phyloP scores from a whole-genome alignment of 2,113 vertebrate genomes.

The Phrynocephalus versicolor region DNA sequence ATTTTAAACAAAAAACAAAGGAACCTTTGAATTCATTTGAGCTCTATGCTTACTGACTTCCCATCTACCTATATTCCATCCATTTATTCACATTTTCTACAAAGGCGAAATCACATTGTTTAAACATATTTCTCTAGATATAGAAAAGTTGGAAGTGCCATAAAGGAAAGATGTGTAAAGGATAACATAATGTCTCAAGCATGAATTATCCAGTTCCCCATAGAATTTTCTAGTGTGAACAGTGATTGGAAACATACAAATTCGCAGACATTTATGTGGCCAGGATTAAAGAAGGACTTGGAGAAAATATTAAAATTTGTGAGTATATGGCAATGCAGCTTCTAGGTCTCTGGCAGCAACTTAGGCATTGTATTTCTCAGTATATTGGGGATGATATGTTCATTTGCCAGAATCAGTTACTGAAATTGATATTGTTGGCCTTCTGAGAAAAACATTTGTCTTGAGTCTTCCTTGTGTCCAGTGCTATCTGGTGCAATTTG shows the following conservation, averaged over 20 bases:
- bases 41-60: conserved; percentile 13
- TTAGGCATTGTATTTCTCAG: not conserved
- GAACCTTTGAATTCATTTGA: not conserved
- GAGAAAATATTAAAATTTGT: not conserved
- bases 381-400: not conserved
- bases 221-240: not conserved
- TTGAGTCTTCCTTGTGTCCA: not conserved
- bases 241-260: not conserved
- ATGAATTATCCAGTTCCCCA: not conserved
- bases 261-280: not conserved
- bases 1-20: not conserved
- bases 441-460: not conserved
- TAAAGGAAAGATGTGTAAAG: not conserved
- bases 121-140: not conserved
- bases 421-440: not conserved
- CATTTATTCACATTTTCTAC: conserved; percentile 34
- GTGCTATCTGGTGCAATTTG: not conserved
- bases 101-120: not conserved
- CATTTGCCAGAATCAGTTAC: not conserved
- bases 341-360: conserved; percentile 11
- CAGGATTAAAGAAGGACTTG: not conserved
- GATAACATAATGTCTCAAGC: too few relatives aligned
- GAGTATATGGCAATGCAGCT: not conserved
- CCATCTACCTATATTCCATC: not conserved
- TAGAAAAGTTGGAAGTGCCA: not conserved